phyloP scores from a whole-genome alignment of 1,140 invertebrate genomes.

The Chrysomallon squamiferum region DNA sequence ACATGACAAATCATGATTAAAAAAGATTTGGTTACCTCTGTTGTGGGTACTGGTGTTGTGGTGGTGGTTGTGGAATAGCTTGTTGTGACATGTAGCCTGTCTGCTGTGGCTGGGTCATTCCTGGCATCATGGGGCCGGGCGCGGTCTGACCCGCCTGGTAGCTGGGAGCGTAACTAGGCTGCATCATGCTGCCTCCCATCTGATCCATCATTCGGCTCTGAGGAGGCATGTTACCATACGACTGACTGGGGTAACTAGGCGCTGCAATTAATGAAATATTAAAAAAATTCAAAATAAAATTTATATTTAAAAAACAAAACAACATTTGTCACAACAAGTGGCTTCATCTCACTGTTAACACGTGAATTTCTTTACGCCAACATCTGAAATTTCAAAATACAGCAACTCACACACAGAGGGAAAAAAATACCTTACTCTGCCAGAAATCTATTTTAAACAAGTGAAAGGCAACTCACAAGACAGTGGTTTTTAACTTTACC shows the following conservation, averaged over 20 bases:
- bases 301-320: not conserved
- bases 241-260: constrained; percentile 31
- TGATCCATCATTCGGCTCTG: constrained; percentile 42
- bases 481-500: too few species aligned
- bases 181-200: constrained; percentile 44
- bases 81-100: constrained; percentile 68
- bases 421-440: too few species aligned
- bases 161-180: constrained; percentile 47
- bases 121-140: constrained; percentile 62
- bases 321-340: too few species aligned
- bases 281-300: not conserved
- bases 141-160: constrained; percentile 33
- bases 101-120: constrained; percentile 55
- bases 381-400: too few species aligned
- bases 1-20: too few species aligned
- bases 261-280: constrained; percentile 24
- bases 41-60: constrained; percentile 27
- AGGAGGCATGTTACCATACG: not conserved
- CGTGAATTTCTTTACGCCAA: too few species aligned
- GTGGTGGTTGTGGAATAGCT: constrained; percentile 27
- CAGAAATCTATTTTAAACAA: too few species aligned
- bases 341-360: too few species aligned
- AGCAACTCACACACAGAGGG: too few species aligned
- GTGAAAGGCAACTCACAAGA: too few species aligned
- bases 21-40: too few species aligned